A percentile compares a stretch with the other conserved stretches of the same genome.
Evolutionary conservation across 2,797 vertebrate species (phyloP).

Genomic region (Carcharodon carcharias): DNA sequence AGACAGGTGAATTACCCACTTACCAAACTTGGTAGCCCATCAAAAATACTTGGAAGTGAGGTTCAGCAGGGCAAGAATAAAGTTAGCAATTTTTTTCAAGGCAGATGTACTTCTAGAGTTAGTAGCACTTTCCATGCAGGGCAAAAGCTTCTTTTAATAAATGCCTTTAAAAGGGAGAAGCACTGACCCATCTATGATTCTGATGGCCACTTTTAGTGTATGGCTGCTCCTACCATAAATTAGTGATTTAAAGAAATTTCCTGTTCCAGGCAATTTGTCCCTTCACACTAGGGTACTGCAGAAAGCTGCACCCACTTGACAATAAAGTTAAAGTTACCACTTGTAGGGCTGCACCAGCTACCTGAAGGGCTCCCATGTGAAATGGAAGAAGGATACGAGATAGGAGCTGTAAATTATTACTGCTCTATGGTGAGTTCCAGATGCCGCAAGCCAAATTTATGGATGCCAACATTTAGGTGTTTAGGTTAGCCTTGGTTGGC

Average conservation of each 20-base stretch:
- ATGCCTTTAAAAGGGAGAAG: not conserved
- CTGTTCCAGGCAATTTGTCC: not conserved
- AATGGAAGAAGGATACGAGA: not conserved
- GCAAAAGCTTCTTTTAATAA: not conserved
- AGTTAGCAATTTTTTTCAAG: not conserved
- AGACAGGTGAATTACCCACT: not conserved
- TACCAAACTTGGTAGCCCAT: not conserved
- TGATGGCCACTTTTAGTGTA: not conserved
- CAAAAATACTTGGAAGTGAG: not conserved
- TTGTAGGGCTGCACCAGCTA: not conserved
- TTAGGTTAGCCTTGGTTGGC: not conserved
- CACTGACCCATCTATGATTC: not conserved
- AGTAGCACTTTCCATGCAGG: not conserved
- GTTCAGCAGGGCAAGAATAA: not conserved
- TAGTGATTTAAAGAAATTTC: not conserved
- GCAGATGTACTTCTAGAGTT: not conserved
- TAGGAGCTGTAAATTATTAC: not conserved
- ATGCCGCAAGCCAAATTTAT: not conserved
- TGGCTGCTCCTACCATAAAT: not conserved
- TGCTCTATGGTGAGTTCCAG: not conserved
- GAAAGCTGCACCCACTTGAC: not conserved
- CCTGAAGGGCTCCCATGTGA: not conserved
- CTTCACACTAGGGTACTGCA: not conserved
- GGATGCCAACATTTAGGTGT: not conserved
- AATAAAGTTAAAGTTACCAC: not conserved